phyloP scores from a whole-genome alignment of 2,797 vertebrate genomes.

The Enoplosus armatus region DNA sequence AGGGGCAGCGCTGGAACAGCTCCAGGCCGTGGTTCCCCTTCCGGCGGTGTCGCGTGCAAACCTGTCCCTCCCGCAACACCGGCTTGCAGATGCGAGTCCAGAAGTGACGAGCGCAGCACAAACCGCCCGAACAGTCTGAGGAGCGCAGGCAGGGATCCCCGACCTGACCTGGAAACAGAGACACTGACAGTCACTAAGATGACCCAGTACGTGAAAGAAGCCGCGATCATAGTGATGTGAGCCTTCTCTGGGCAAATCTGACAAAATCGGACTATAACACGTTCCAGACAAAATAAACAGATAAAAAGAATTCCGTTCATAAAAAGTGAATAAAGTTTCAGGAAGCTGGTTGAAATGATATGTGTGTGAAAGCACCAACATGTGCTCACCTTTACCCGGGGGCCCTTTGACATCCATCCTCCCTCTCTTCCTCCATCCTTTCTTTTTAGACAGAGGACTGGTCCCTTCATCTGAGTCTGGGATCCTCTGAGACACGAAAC shows the following conservation, averaged over 20 bases:
- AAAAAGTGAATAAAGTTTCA: too few species aligned
- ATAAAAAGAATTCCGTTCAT: too few species aligned
- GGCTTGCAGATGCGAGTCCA: constrained; percentile 97
- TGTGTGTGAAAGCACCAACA: too few species aligned
- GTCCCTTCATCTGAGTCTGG: constrained; percentile 82
- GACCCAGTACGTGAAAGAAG: background rate
- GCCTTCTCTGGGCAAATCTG: too few species aligned
- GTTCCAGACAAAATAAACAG: too few species aligned
- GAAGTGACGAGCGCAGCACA: constrained; percentile 95
- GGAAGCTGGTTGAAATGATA: background rate
- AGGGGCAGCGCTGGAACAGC: constrained; percentile 95
- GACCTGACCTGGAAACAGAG: constrained; percentile 84
- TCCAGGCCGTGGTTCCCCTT: constrained; percentile 90
- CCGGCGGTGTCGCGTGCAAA: constrained; percentile 90
- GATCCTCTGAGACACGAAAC: constrained; percentile 85
- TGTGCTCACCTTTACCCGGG: constrained; percentile 82
- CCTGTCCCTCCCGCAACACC: constrained; percentile 91
- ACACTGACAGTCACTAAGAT: background rate
- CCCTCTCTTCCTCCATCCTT: constrained; percentile 87
- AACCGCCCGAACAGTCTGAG: constrained; percentile 87
- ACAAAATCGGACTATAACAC: too few species aligned
- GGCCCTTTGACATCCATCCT: constrained; percentile 80
- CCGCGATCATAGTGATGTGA: too few species aligned
- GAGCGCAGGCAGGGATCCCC: constrained; percentile 91
- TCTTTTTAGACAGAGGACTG: constrained; percentile 76